Evolutionary conservation across 2,797 vertebrate genomes (phyloP).

Genomic region (Emys orbicularis): DNA sequence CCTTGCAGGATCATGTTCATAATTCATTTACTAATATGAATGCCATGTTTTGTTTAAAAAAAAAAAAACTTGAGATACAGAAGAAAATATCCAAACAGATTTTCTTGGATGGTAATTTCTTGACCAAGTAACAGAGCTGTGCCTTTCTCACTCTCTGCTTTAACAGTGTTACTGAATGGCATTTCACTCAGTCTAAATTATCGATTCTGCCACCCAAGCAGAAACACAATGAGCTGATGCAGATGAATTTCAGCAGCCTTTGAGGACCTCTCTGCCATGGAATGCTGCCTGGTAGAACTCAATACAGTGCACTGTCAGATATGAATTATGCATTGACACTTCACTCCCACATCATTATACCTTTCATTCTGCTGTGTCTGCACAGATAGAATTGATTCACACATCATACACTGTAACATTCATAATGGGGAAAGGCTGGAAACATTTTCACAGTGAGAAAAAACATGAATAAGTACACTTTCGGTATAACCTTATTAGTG

Average conservation of each 20-base stretch:
- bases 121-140: slow-evolving; percentile 2
- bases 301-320: slow-evolving; percentile 46
- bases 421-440: slow-evolving; percentile 64
- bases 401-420: slow-evolving; percentile 61
- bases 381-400: slow-evolving; percentile 74
- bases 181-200: slow-evolving; percentile 60
- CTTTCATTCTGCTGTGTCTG: slow-evolving; percentile 77
- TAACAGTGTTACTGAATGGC: slow-evolving; percentile 35
- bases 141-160: slow-evolving; percentile 11
- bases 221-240: slow-evolving; percentile 71
- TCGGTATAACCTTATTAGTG: slow-evolving; percentile 21
- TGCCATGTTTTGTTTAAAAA: background rate
- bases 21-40: background rate
- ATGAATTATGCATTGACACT: slow-evolving; percentile 78
- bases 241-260: slow-evolving; percentile 61
- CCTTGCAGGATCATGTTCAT: background rate
- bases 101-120: background rate
- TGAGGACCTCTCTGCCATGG: slow-evolving; percentile 61
- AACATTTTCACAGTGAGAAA: slow-evolving; percentile 49
- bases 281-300: slow-evolving; percentile 51
- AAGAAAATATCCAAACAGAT: background rate
- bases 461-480: slow-evolving; percentile 22
- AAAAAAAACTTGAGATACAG: background rate
- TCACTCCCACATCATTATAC: slow-evolving; percentile 73
- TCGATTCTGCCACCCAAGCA: slow-evolving; percentile 72